Percentiles rank a stretch among this genome's conserved stretches.
phyloP scores from a whole-genome alignment of 2,113 vertebrate species.

The Oreochromis spilurus region DNA sequence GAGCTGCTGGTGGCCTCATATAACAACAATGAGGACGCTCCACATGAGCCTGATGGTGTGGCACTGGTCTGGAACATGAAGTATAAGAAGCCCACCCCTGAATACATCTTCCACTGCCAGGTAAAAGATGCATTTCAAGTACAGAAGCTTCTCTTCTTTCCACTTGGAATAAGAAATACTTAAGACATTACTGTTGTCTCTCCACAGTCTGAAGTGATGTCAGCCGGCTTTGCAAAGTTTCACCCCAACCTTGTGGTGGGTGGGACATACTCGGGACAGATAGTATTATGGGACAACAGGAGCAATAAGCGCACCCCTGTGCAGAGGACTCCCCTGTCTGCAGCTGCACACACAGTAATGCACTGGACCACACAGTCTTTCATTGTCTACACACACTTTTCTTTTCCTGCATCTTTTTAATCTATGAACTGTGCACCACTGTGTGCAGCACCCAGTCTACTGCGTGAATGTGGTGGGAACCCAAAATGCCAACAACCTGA shows the following conservation, averaged over 20 bases:
- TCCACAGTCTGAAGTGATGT: slow-evolving; percentile 94
- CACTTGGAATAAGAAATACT: neutral
- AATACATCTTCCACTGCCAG: slow-evolving; percentile 98
- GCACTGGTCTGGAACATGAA: slow-evolving; percentile 98
- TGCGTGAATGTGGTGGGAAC: slow-evolving; percentile 77
- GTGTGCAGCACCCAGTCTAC: slow-evolving; percentile 60
- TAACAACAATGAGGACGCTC: slow-evolving; percentile 94
- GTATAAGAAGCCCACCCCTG: slow-evolving; percentile 94
- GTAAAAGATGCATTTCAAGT: slow-evolving; percentile 48
- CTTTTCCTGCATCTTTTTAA: neutral
- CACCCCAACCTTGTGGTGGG: slow-evolving; percentile 97
- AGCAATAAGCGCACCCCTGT: slow-evolving; percentile 97
- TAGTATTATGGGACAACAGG: slow-evolving; percentile 98
- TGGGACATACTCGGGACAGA: slow-evolving; percentile 96
- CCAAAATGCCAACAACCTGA: slow-evolving; percentile 94
- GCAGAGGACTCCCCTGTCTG: slow-evolving; percentile 94
- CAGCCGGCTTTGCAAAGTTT: slow-evolving; percentile 94
- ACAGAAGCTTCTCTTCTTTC: neutral
- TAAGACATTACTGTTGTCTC: neutral
- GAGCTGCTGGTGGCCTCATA: slow-evolving; percentile 95
- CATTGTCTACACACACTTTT: neutral
- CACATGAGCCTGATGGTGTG: slow-evolving; percentile 95
- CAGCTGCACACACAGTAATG: slow-evolving; percentile 93
- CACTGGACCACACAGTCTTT: neutral
- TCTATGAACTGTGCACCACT: neutral